These are phyloP conservation scores for Pocillopora damicornis DNA, from an alignment of 64 coral and sea anemone genomes.

Conservation along the genomic window DNA sequence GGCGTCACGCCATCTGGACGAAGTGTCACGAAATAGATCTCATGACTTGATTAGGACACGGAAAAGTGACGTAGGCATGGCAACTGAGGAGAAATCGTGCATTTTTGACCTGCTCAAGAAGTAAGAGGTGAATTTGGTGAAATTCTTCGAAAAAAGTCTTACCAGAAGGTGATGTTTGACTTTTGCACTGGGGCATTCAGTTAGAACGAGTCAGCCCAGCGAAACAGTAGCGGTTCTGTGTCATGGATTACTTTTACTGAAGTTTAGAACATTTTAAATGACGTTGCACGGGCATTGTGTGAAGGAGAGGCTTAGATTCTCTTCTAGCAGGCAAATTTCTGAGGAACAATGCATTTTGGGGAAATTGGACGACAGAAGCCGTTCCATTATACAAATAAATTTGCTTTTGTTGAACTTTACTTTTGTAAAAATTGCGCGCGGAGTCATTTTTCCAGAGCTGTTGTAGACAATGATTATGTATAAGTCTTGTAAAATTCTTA, in stretches of 20 bases:
- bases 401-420: background rate
- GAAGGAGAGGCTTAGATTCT: background rate
- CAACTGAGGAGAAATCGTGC: too few species aligned
- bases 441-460: background rate
- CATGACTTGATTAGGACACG: too few species aligned
- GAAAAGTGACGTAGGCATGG: too few species aligned
- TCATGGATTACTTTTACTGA: background rate
- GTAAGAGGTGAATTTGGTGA: too few species aligned
- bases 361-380: slow-evolving; percentile 1
- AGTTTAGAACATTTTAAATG: background rate
- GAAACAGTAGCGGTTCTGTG: background rate
- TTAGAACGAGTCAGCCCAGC: background rate
- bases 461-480: background rate
- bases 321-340: background rate
- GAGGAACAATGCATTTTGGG: background rate
- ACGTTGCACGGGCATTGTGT: background rate
- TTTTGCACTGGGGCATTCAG: background rate
- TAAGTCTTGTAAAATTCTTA: slow-evolving; percentile 19
- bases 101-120: too few species aligned
- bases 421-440: slow-evolving; percentile 21
- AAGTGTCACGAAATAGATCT: too few species aligned
- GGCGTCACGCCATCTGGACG: too few species aligned
- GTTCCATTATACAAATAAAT: background rate
- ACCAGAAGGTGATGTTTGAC: background rate
- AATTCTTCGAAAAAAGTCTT: too few species aligned